Evolutionary conservation across 2,888 invertebrate species (phyloP).

Genomic region (Nymphalis urticae): DNA sequence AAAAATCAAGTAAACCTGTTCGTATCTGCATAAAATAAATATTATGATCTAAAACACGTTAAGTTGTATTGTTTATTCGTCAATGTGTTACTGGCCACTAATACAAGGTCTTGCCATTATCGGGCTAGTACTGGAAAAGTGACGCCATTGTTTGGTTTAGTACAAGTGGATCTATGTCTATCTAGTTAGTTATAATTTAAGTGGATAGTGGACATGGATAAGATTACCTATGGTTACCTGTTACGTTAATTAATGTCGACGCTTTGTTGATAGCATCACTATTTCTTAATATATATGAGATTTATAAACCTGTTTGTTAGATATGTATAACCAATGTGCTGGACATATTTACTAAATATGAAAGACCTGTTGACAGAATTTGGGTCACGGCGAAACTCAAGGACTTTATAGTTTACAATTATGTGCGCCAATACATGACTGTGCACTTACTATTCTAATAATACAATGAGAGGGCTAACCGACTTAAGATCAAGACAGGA

Average conservation of each 20-base stretch:
- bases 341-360: no score
- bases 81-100: slow-evolving; percentile 19
- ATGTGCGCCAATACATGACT: no score
- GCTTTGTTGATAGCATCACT: neutral
- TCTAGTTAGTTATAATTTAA: slow-evolving; percentile 1
- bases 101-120: slow-evolving; percentile 17
- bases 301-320: no score
- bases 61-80: neutral
- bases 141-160: slow-evolving; percentile 1
- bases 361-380: no score
- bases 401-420: no score
- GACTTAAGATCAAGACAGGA: no score
- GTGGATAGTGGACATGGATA: slow-evolving; percentile 4
- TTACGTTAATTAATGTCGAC: neutral
- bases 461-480: no score
- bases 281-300: no score
- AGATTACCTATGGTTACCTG: neutral
- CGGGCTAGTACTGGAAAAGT: neutral
- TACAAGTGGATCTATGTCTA: neutral
- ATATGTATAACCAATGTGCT: no score
- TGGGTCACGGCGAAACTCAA: no score
- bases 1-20: slow-evolving; percentile 18
- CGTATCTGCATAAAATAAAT: slow-evolving; percentile 28
- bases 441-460: no score
- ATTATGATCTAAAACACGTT: slow-evolving; percentile 27